Conservation (phyloP, 1,140 invertebrate species). For the Epicauta chinensis region DNA sequence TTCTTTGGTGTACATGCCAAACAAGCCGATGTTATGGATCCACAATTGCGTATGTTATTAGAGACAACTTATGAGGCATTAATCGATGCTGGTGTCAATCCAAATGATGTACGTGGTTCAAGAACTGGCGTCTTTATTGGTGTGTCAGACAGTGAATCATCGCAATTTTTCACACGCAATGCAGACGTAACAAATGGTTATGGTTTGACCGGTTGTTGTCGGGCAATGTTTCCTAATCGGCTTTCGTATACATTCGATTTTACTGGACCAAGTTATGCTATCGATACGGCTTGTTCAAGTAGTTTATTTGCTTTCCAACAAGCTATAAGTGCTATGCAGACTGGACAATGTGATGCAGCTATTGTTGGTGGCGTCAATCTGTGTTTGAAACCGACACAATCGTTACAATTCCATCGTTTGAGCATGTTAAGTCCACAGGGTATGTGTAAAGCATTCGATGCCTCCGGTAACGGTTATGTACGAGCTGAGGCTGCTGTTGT, state of each 20-base stretch:
- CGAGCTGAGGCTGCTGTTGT: conserved; percentile 81
- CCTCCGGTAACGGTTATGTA: conserved; percentile 85
- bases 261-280: conserved; percentile 79
- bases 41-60: conserved; percentile 83
- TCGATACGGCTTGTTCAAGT: conserved; percentile 96
- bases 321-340: conserved; percentile 73
- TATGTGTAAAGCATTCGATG: conserved; percentile 90
- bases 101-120: conserved; percentile 67
- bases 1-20: conserved; percentile 93
- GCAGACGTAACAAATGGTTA: conserved; percentile 82
- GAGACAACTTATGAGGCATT: conserved; percentile 94
- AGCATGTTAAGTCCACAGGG: conserved; percentile 88
- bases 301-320: conserved; percentile 83
- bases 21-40: conserved; percentile 93
- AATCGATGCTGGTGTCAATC: conserved; percentile 87
- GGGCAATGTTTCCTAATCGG: conserved; percentile 95
- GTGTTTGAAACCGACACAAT: conserved; percentile 77
- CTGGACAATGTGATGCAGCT: conserved; percentile 85
- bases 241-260: conserved; percentile 95
- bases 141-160: conserved; percentile 77
- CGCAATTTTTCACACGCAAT: conserved; percentile 71
- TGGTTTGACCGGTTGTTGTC: conserved; percentile 83
- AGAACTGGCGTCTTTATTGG: conserved; percentile 90
- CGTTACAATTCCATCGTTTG: conserved; percentile 88
- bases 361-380: conserved; percentile 83